These are phyloP conservation scores for Dromius quadrimaculatus DNA, from an alignment of 2,888 invertebrate genomes.

Conservation along the genomic window DNA sequence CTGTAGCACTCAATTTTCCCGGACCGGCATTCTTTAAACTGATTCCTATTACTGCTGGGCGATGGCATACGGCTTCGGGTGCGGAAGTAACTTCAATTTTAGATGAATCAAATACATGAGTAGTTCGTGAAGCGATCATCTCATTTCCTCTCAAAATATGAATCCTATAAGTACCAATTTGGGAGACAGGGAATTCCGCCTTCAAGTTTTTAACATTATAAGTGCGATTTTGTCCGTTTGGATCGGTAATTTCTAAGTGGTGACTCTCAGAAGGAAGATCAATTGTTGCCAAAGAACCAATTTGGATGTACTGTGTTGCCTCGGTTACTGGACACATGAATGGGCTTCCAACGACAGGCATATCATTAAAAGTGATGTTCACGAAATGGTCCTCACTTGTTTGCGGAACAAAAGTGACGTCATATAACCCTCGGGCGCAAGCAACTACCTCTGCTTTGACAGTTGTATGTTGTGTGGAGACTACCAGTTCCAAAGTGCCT, in stretches of 20 bases:
- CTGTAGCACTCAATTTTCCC: slow-evolving; percentile 83
- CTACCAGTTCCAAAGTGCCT: slow-evolving; percentile 91
- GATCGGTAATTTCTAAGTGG: slow-evolving; percentile 75
- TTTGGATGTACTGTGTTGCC: slow-evolving; percentile 80
- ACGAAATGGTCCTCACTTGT: slow-evolving; percentile 91
- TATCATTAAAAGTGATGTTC: slow-evolving; percentile 94
- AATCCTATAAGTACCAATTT: slow-evolving; percentile 69
- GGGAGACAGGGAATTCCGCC: slow-evolving; percentile 70
- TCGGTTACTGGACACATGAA: slow-evolving; percentile 82
- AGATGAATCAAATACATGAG: slow-evolving; percentile 82
- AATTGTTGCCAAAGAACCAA: slow-evolving; percentile 73
- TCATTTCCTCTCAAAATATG: slow-evolving; percentile 58
- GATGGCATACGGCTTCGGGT: slow-evolving; percentile 81
- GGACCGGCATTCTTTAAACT: slow-evolving; percentile 77
- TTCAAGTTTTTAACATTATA: slow-evolving; percentile 64
- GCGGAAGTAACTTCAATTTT: slow-evolving; percentile 64
- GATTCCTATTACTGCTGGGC: slow-evolving; percentile 84
- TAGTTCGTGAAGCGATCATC: slow-evolving; percentile 63
- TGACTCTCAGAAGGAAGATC: slow-evolving; percentile 75
- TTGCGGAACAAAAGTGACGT: slow-evolving; percentile 92
- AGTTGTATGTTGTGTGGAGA: slow-evolving; percentile 89
- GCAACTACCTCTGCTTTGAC: slow-evolving; percentile 93
- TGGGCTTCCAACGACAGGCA: slow-evolving; percentile 90
- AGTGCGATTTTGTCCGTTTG: slow-evolving; percentile 70
- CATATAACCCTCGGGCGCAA: slow-evolving; percentile 90